Evolutionary conservation across 2,888 invertebrate genomes (phyloP), one percentile per base, ranked within the genome.

Genomic region (Rhorus exstirpatorius): DNA sequence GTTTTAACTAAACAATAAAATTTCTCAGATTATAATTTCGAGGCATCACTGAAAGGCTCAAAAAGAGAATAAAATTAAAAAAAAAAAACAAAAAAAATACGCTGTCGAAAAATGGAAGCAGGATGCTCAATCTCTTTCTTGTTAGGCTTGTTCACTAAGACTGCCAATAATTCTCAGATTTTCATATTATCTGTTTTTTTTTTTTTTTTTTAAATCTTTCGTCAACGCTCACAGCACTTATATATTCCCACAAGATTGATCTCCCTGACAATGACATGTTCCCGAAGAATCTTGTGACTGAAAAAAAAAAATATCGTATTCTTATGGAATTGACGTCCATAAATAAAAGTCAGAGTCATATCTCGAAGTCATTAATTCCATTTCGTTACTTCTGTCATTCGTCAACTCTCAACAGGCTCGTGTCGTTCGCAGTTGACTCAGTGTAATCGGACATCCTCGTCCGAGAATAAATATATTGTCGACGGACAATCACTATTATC

Each of bases 271-370:
- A 49, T 76, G 58, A 68, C 55, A 55, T 51, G 55, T 65, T 44
- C 21, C 7, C 58, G 44, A 44, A 58, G 46, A 68, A 58, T 68
- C 24, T 49, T 38, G 49, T 14, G 26, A 55, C n/a, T 26, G 55
- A 24, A n/a, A 46, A 58, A 41, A 35, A 58, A 67, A 76, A 58
- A 68, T 19, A 58, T 63, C 65, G 49, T 68, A 76, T 41, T 35
- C 71, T 46, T 68, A 68, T 41, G 41, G 41, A 74, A 60, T 51
- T 51, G 51, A 60, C 67, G 31, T 79, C 21, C 74, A 79, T 79
- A 79, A 67, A 79, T 79, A 74, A 79, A 35, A 31, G 79, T 79
- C 79, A 74, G 44, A 35, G 61, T 53, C 51, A 61, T 65, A 79
- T 74, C 79, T 68, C 74, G 21, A 53, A 61, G 53, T 68, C 60